Conservation (phyloP, 92 coral and sea anemone species). For the Palythoa grandis region DNA sequence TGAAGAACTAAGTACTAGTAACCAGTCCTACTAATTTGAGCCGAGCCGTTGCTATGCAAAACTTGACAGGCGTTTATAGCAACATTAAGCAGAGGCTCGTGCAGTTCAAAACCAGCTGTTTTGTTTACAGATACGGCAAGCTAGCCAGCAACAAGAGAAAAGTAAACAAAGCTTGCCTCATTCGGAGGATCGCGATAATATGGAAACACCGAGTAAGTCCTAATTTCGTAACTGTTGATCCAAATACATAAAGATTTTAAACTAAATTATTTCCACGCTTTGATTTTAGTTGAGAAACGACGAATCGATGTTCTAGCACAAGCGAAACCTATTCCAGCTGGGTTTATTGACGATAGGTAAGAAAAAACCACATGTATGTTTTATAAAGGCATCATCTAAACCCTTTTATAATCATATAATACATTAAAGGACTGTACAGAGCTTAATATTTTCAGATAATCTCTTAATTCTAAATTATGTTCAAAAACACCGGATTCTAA, state of each 20-base stretch:
- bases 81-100: constrained; percentile 42
- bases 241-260: not conserved
- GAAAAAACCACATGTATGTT: not conserved
- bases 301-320: constrained; percentile 71
- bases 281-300: constrained; percentile 49
- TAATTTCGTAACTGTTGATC: not conserved
- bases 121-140: constrained; percentile 60
- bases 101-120: constrained; percentile 30
- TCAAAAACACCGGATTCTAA: not conserved
- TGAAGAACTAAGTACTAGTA: constrained; percentile 23
- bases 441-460: constrained; percentile 12
- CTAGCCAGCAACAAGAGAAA: constrained; percentile 71
- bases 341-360: constrained; percentile 93
- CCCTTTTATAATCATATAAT: not conserved
- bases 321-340: constrained; percentile 84
- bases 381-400: not conserved
- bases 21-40: not conserved
- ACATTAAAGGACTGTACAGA: not conserved
- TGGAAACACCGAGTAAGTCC: constrained; percentile 51
- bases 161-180: constrained; percentile 57
- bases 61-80: constrained; percentile 71
- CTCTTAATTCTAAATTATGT: not conserved
- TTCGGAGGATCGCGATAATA: constrained; percentile 39
- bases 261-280: not conserved
- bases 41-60: constrained; percentile 45